A percentile compares a stretch with the other conserved stretches of the same genome.
Evolutionary conservation across 2,888 invertebrate species (phyloP).

Genomic region (Scaptomyza flava): DNA sequence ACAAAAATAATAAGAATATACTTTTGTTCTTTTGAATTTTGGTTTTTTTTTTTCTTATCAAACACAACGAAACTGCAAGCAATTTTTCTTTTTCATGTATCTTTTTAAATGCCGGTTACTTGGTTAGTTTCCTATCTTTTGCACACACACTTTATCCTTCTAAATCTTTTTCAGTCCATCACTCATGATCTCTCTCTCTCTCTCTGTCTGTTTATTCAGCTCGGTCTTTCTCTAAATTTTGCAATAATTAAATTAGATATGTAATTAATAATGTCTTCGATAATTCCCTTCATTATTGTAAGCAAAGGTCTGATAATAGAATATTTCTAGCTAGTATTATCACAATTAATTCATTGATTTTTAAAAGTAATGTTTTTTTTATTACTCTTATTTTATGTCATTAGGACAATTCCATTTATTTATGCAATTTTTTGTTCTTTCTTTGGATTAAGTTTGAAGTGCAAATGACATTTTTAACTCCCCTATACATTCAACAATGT

Average conservation of each 20-base stretch:
- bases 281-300: conserved; percentile 2
- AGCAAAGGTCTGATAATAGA: conserved; percentile 17
- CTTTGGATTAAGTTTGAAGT: neutral
- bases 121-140: conserved; percentile 50
- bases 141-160: conserved; percentile 12
- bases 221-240: conserved; percentile 12
- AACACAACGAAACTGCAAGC: conserved; percentile 54
- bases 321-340: conserved; percentile 39
- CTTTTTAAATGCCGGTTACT: conserved; percentile 43
- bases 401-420: neutral
- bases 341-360: conserved; percentile 1
- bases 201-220: conserved; percentile 23
- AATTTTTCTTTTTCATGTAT: too few species aligned
- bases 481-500: neutral
- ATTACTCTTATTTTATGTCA: conserved; percentile 1
- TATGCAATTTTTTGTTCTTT: neutral
- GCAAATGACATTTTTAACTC: neutral
- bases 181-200: conserved; percentile 28
- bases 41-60: conserved; percentile 24
- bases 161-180: conserved; percentile 32
- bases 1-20: conserved; percentile 22
- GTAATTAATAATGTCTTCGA: neutral
- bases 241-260: conserved; percentile 1
- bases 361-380: conserved; percentile 8
- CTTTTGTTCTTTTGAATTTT: conserved; percentile 11